Conservation (phyloP, 2,797 vertebrate species). For the Sebastes steindachneri region DNA sequence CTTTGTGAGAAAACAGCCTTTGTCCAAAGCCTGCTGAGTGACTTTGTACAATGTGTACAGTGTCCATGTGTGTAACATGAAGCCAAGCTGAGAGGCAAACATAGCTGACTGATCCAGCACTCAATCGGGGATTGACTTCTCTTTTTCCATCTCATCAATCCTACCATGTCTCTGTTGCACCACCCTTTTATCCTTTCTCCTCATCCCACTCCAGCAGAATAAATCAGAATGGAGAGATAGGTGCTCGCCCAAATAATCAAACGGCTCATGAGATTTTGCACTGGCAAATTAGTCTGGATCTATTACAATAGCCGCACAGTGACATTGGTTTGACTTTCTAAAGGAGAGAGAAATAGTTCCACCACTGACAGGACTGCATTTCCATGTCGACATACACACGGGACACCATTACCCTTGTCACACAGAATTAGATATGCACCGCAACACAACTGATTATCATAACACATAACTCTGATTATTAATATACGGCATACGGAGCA, state of each 20-base stretch:
- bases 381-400: background rate
- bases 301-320: conserved; percentile 23
- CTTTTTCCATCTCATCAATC: conserved; percentile 44
- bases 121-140: conserved; percentile 37
- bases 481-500: conserved; percentile 12
- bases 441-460: conserved; percentile 13
- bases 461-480: conserved; percentile 23
- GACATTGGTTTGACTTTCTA: conserved; percentile 58
- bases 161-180: conserved; percentile 23
- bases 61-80: conserved; percentile 15
- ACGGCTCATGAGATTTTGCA: conserved; percentile 33
- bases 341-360: background rate
- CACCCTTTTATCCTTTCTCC: conserved; percentile 29
- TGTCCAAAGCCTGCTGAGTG: conserved; percentile 3
- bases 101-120: conserved; percentile 40
- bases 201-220: conserved; percentile 33
- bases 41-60: conserved; percentile 20
- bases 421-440: conserved; percentile 27
- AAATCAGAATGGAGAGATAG: conserved; percentile 31
- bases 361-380: background rate
- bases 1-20: background rate
- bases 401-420: background rate
- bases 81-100: conserved; percentile 32
- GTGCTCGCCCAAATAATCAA: conserved; percentile 53
- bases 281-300: conserved; percentile 29